These are phyloP conservation scores for Zaprionus taronus DNA, from an alignment of 1,140 invertebrate species.

Conservation along the genomic window DNA sequence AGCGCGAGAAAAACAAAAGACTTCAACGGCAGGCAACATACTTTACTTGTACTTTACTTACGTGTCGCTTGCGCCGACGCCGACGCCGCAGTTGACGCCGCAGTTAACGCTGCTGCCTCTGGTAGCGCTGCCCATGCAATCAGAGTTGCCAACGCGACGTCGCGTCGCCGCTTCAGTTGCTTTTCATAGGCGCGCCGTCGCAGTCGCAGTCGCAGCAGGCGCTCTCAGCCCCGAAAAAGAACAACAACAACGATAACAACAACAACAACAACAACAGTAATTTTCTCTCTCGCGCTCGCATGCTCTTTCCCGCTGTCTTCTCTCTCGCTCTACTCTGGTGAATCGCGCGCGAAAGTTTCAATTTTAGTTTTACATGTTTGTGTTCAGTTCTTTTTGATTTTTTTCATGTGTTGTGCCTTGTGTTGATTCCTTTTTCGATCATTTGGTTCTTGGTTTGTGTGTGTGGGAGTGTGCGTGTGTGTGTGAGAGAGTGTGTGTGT, in stretches of 20 bases:
- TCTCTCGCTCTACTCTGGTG: constrained; percentile 1
- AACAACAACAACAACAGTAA: constrained; percentile 29
- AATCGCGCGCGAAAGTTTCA: constrained; percentile 34
- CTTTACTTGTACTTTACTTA: constrained; percentile 47
- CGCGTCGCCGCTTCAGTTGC: constrained; percentile 49
- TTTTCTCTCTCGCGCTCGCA: constrained; percentile 6
- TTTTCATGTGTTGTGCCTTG: constrained; percentile 30
- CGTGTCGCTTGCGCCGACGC: constrained; percentile 49
- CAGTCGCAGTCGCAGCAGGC: constrained; percentile 53
- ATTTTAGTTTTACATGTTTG: constrained; percentile 44
- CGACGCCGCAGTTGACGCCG: background rate
- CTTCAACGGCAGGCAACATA: constrained; percentile 64
- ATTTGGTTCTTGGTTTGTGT: constrained; percentile 15
- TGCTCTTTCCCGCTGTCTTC: constrained; percentile 14
- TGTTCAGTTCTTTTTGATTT: constrained; percentile 36
- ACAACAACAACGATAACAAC: too few relatives aligned
- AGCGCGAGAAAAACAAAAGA: constrained; percentile 54
- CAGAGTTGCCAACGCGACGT: constrained; percentile 30
- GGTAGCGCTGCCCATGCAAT: constrained; percentile 8
- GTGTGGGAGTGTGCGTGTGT: background rate
- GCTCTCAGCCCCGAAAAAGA: background rate
- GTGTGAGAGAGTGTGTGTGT: background rate
- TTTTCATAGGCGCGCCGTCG: constrained; percentile 67
- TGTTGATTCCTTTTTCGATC: constrained; percentile 18
- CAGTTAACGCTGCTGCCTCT: background rate